These are phyloP conservation scores for Cercopithecus mona DNA, from an alignment of 2,113 vertebrate genomes.

Conservation along the genomic window DNA sequence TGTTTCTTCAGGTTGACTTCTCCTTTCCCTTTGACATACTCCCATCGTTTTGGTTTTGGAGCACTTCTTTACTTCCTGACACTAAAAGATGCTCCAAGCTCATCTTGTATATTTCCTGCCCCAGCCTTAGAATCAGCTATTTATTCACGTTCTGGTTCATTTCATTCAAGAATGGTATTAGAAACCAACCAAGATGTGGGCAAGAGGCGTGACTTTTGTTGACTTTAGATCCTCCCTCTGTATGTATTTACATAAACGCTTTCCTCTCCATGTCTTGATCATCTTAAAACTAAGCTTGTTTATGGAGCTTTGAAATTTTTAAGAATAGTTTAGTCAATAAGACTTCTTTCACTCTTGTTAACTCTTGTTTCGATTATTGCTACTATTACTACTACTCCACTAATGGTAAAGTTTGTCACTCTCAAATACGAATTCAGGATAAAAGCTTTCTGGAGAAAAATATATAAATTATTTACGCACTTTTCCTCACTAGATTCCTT, in stretches of 20 bases:
- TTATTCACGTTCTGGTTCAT: background rate
- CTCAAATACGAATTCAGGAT: conserved; percentile 19
- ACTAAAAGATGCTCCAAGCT: background rate
- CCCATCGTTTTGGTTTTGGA: background rate
- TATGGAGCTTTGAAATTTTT: conserved; percentile 17
- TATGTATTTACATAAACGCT: background rate
- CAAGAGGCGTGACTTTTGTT: background rate
- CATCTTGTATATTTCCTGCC: background rate
- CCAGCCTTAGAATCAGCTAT: background rate
- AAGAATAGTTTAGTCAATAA: background rate
- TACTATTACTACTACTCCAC: background rate
- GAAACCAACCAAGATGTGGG: background rate
- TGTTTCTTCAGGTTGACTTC: background rate
- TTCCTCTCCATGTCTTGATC: background rate
- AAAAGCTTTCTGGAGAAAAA: background rate
- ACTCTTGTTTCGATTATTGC: background rate
- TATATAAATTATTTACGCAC: conserved; percentile 48
- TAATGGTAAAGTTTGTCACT: conserved; percentile 21
- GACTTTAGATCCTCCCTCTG: background rate
- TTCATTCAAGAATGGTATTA: background rate
- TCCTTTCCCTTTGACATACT: background rate
- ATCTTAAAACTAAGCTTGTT: background rate
- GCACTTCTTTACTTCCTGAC: background rate
- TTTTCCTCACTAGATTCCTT: conserved; percentile 17
- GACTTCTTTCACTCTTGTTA: background rate